Evolutionary conservation across 2,888 invertebrate genomes (phyloP), one percentile per base, ranked within the genome.

Genomic region (Caradrina clavipalpis): DNA sequence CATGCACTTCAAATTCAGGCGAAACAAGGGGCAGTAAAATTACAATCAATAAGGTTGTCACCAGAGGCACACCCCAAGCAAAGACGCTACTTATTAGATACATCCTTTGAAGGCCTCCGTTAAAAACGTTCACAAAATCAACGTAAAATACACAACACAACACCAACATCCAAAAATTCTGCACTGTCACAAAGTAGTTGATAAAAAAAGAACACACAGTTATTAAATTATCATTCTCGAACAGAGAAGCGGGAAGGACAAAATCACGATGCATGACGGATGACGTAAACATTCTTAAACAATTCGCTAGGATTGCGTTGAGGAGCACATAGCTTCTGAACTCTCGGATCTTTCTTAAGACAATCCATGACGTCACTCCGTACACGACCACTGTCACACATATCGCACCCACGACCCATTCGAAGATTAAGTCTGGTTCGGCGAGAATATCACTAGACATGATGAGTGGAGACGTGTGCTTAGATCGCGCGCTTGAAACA

Each of bases 241-340:
- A 35, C 35, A 35, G 35, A 35, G 35, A 35, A 7, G 35, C 2
- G 15, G 17, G 15, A 5, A 5, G 5, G 45, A 45, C 17, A 11
- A 5, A 17, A 45, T 5, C 15, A 45, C 45, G 45, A 45, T 6
- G 17, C 3, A 45, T 6, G 15, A 45, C 45, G 2, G 45, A 17
- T 5, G 10, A 6, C 17, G 45, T 49, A 7, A 49, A 10, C 7
- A 60, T n/a, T 17, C 50, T 15, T 10, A 39, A 39, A 1, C 50
- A 8, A 51, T 6, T 39, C 3, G 60, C 31, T 1, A 21, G 3
- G 1, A 60, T 51, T 2, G 60, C 60, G 15, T 21, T 35, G 21
- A 60, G 3, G 3, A 35, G 21, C 35, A 60, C 60, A 39, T 21
- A 49, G 50, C 51, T 60, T 21, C 17, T 50, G 35, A 60, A 60